A percentile compares a stretch with the other conserved stretches of the same genome.
These are phyloP conservation scores for Gobio gobio DNA, from an alignment of 2,113 vertebrate species.

Conservation along the genomic window DNA sequence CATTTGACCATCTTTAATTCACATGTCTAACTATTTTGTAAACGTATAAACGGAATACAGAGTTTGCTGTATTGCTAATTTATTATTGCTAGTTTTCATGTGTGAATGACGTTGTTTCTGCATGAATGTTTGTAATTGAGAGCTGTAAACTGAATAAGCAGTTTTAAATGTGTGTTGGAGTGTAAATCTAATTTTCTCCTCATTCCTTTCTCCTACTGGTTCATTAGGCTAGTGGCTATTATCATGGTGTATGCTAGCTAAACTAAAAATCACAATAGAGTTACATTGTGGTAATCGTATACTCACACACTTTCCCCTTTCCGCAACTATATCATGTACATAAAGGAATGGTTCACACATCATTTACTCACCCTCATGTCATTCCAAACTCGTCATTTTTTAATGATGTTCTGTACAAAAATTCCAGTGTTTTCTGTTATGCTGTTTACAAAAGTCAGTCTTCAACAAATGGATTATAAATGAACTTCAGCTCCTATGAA, in stretches of 20 bases:
- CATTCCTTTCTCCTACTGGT: slow-evolving; percentile 39
- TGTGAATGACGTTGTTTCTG: not conserved
- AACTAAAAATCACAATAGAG: not conserved
- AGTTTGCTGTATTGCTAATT: not conserved
- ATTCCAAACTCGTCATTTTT: too few species aligned
- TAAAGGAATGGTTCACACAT: too few species aligned
- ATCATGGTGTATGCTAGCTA: slow-evolving; percentile 15
- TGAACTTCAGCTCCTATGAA: not conserved
- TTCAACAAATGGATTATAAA: not conserved
- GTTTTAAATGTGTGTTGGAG: slow-evolving; percentile 53
- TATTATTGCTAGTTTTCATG: not conserved
- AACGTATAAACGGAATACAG: not conserved
- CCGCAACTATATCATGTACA: too few species aligned
- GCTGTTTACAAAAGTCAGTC: not conserved
- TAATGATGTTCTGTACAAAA: too few species aligned
- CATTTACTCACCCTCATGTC: too few species aligned
- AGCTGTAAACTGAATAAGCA: slow-evolving; percentile 37
- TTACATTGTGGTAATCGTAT: too few species aligned
- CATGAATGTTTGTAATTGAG: slow-evolving; percentile 37
- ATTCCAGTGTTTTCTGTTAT: not conserved
- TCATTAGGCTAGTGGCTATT: slow-evolving; percentile 46
- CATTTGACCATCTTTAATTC: not conserved
- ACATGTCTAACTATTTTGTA: not conserved
- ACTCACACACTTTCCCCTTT: too few species aligned
- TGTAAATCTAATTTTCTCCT: slow-evolving; percentile 55